These are phyloP conservation scores for Dolichomitus sp. DNA, from an alignment of 2,888 invertebrate species.

Conservation along the genomic window DNA sequence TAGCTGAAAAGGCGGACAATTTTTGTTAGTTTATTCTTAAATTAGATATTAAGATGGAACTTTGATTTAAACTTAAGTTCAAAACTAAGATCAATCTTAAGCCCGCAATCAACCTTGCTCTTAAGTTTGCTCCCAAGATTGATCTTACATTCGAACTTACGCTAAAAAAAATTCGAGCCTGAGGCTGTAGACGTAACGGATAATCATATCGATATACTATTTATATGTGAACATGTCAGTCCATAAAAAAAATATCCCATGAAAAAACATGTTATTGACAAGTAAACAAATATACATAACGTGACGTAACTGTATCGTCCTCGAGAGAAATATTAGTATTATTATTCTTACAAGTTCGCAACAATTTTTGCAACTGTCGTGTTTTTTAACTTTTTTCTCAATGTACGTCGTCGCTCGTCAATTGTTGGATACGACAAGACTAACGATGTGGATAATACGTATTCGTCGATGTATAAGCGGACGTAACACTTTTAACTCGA, in stretches of 20 bases:
- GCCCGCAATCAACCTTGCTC: too few relatives aligned
- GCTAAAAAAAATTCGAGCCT: too few relatives aligned
- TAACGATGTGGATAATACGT: conserved; percentile 23
- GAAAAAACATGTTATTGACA: neutral
- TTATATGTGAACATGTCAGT: too few relatives aligned
- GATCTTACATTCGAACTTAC: too few relatives aligned
- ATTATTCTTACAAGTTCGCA: neutral
- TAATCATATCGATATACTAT: too few relatives aligned
- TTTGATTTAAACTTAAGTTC: too few relatives aligned
- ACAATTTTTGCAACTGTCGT: conserved; percentile 18
- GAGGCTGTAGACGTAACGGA: too few relatives aligned
- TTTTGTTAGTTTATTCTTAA: too few relatives aligned
- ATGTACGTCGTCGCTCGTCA: conserved; percentile 5
- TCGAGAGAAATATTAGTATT: conserved; percentile 30
- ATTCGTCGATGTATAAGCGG: conserved; percentile 3
- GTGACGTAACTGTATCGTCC: conserved; percentile 7
- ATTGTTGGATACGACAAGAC: conserved; percentile 29
- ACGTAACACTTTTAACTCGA: conserved; percentile 57
- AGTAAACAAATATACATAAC: neutral
- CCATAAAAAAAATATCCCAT: neutral
- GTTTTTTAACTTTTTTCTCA: conserved; percentile 23
- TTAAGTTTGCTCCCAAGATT: too few relatives aligned
- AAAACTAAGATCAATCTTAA: too few relatives aligned
- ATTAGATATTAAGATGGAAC: too few relatives aligned
- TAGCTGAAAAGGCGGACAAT: too few relatives aligned